Evolutionary conservation across 1,140 invertebrate genomes (phyloP).

Genomic region (Laupala kohalensis): DNA sequence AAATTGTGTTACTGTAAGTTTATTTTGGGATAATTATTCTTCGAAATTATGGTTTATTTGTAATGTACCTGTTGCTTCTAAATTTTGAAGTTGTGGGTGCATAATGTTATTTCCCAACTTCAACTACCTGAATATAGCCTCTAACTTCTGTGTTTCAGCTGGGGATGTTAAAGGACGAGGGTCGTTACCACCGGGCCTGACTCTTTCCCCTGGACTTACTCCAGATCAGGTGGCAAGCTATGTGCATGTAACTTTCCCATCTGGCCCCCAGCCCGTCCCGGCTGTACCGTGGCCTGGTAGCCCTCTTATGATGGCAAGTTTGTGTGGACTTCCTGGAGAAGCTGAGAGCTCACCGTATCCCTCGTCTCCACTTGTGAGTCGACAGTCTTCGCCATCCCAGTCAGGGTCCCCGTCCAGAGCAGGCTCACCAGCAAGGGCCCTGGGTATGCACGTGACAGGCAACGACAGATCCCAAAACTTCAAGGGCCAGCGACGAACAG

Average conservation of each 20-base stretch:
- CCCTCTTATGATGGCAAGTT: conserved; percentile 1
- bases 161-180: conserved; percentile 1
- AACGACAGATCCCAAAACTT: background rate
- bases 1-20: too few species aligned
- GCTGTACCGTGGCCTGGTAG: conserved; percentile 29
- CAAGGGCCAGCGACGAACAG: conserved; percentile 8
- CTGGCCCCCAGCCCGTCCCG: conserved; percentile 28
- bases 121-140: too few species aligned
- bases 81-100: too few species aligned
- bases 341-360: conserved; percentile 23
- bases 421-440: conserved; percentile 28
- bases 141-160: background rate
- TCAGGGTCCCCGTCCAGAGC: conserved; percentile 32
- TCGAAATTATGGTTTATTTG: too few species aligned
- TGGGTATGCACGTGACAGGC: too few species aligned
- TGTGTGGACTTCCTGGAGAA: conserved; percentile 2
- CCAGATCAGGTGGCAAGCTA: conserved; percentile 30
- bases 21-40: too few species aligned
- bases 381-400: conserved; percentile 34
- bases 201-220: conserved; percentile 4
- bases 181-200: conserved; percentile 1
- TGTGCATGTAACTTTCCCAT: conserved; percentile 29
- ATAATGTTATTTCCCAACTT: too few species aligned
- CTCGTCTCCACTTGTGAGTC: conserved; percentile 32
- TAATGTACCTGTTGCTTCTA: too few species aligned